Evolutionary conservation across 2,797 vertebrate genomes (phyloP).

Genomic region (Scyliorhinus canicula): DNA sequence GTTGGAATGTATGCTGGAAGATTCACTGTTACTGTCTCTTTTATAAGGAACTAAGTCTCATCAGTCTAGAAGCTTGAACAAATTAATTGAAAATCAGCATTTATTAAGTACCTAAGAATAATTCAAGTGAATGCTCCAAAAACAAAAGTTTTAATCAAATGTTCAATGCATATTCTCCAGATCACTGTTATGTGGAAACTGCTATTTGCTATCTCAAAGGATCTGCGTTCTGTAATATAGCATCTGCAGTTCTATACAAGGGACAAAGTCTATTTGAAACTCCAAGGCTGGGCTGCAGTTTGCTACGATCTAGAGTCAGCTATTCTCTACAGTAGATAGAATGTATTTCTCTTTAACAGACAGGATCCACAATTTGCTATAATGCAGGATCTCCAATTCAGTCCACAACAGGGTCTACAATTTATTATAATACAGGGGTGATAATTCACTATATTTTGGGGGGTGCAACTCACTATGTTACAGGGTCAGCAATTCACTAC

Average conservation of each 20-base stretch:
- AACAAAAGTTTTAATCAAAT: neutral
- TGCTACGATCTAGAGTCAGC: neutral
- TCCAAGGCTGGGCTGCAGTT: neutral
- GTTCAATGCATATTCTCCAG: neutral
- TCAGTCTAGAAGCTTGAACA: neutral
- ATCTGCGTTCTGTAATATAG: neutral
- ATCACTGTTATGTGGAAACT: neutral
- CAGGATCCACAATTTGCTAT: neutral
- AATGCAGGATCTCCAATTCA: neutral
- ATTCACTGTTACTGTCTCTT: neutral
- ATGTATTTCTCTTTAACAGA: neutral
- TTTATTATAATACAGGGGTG: neutral
- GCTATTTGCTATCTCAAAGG: neutral
- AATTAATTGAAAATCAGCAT: neutral
- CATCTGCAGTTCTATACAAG: neutral
- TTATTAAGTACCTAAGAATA: neutral
- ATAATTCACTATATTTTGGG: neutral
- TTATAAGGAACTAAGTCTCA: neutral
- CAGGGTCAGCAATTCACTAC: neutral
- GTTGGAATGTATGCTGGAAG: neutral
- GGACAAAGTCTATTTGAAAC: neutral
- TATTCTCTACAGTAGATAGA: neutral
- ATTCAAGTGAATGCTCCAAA: neutral
- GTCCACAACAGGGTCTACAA: neutral
- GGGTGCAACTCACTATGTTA: neutral